Percentiles rank a stretch among this genome's conserved stretches.
Evolutionary conservation across 2,797 vertebrate genomes (phyloP).

Genomic region (Paratrypauchen microcephalus): DNA sequence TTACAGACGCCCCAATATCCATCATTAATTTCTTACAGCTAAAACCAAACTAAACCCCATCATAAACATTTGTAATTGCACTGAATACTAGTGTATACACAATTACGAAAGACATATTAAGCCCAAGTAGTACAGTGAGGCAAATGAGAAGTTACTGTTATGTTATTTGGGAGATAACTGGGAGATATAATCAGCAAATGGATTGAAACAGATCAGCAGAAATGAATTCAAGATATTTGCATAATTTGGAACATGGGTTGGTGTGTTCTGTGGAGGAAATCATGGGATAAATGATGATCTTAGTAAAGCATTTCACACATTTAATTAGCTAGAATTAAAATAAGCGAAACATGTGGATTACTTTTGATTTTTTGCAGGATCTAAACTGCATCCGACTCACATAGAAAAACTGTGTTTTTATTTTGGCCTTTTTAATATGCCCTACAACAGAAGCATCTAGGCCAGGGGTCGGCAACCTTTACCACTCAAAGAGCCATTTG

Average conservation of each 20-base stretch:
- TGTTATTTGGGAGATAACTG: conserved; percentile 52
- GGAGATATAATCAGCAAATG: conserved; percentile 35
- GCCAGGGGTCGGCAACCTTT: too few relatives aligned
- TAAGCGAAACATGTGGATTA: background rate
- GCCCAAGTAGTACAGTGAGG: conserved; percentile 41
- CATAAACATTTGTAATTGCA: conserved; percentile 67
- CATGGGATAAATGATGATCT: background rate
- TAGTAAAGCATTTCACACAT: background rate
- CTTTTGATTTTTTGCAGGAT: too few relatives aligned
- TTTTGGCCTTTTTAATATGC: too few relatives aligned
- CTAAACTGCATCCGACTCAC: too few relatives aligned
- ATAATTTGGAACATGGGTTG: conserved; percentile 17
- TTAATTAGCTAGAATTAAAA: background rate
- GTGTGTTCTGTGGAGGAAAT: conserved; percentile 5
- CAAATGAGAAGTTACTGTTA: conserved; percentile 44
- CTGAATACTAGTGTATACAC: conserved; percentile 48
- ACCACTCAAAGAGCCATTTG: too few relatives aligned
- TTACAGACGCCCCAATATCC: conserved; percentile 68
- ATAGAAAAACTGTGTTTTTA: too few relatives aligned
- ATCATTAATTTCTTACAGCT: conserved; percentile 73
- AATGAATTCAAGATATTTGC: conserved; percentile 35
- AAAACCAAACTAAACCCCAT: conserved; percentile 66
- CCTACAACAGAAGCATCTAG: too few relatives aligned
- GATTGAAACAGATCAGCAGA: conserved; percentile 29
- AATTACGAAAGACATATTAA: conserved; percentile 42